These are phyloP conservation scores for Lipophrys pholis DNA, from an alignment of 2,113 vertebrate genomes.

Conservation along the genomic window DNA sequence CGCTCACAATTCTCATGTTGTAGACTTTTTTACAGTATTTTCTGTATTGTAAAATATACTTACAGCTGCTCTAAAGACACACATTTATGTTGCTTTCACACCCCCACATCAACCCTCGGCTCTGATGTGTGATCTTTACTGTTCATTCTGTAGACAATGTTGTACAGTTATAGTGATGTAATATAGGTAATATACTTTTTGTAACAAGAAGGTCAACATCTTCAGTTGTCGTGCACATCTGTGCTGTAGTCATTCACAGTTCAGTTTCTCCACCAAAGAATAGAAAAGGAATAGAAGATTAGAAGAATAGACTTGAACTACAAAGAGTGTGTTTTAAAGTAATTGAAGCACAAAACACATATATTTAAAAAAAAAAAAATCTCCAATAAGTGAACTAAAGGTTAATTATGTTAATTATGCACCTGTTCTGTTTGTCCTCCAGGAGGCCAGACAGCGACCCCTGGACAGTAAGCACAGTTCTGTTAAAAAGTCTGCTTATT, in stretches of 20 bases:
- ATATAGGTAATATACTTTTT: slow-evolving; percentile 23
- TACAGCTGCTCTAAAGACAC: slow-evolving; percentile 42
- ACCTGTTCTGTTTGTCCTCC: too few species aligned
- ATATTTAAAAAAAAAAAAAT: too few species aligned
- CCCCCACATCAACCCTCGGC: slow-evolving; percentile 9
- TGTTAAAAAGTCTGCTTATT: too few species aligned
- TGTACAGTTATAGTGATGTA: slow-evolving; percentile 26
- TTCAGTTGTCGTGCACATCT: slow-evolving; percentile 9
- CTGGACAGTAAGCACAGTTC: too few species aligned
- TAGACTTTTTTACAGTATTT: slow-evolving; percentile 36
- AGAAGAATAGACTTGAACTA: too few species aligned
- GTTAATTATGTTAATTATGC: too few species aligned
- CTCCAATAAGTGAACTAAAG: too few species aligned
- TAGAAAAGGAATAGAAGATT: too few species aligned
- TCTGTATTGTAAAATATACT: slow-evolving; percentile 31
- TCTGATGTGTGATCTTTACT: slow-evolving; percentile 22
- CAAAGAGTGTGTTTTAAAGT: too few species aligned
- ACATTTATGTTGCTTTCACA: not conserved
- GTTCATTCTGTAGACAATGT: slow-evolving; percentile 28
- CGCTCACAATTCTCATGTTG: not conserved
- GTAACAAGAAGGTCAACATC: slow-evolving; percentile 16
- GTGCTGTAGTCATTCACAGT: slow-evolving; percentile 12
- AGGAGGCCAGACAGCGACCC: too few species aligned
- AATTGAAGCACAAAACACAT: too few species aligned
- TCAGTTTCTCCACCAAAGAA: slow-evolving; percentile 53